phyloP scores from a whole-genome alignment of 2,113 vertebrate species.

The Rhynchomys soricoides region DNA sequence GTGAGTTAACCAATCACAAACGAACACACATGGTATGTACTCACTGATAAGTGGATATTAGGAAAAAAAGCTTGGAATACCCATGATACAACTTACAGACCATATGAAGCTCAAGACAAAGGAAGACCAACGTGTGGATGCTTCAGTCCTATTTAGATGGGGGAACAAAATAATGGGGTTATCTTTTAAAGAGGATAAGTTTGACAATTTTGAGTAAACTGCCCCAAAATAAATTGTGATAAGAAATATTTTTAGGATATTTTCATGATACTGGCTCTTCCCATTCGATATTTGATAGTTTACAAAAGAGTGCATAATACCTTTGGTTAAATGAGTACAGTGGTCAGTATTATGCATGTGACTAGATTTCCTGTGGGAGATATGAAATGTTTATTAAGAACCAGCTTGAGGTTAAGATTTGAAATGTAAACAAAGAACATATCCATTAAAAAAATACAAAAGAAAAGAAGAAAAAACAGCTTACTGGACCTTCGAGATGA shows the following conservation, averaged over 20 bases:
- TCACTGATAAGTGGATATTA: no score
- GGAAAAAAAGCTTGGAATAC: no score
- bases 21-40: no score
- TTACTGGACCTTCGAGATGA: background rate
- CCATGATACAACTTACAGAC: no score
- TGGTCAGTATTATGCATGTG: background rate
- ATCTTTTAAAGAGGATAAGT: background rate
- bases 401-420: no score
- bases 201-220: constrained; percentile 49
- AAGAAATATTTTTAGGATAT: background rate
- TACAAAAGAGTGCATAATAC: background rate
- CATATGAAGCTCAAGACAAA: no score
- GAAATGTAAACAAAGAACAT: no score
- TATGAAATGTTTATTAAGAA: background rate
- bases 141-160: no score
- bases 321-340: background rate
- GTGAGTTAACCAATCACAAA: no score
- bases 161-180: background rate
- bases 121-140: no score
- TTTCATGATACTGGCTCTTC: background rate
- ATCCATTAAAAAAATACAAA: no score
- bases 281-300: constrained; percentile 27
- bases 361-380: constrained; percentile 9
- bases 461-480: background rate
- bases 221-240: background rate